Conservation (phyloP, 2,888 invertebrate genomes). For the Diarsia rubi region DNA sequence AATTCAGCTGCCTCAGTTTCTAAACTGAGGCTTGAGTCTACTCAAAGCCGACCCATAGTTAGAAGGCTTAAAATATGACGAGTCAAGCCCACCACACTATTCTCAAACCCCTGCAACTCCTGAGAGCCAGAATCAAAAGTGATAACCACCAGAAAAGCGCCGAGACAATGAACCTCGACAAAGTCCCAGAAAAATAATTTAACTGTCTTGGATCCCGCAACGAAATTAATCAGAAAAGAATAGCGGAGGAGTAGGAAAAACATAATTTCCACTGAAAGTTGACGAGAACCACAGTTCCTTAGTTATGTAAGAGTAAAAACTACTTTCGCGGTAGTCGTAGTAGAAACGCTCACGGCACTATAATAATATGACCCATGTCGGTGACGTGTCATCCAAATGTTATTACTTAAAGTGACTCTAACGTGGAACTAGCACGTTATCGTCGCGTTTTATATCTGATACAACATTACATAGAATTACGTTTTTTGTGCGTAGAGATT, state of each 20-base stretch:
- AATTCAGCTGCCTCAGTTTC: neutral
- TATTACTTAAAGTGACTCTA: constrained; percentile 67
- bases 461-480: constrained; percentile 18
- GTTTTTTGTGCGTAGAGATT: constrained; percentile 1
- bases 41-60: neutral
- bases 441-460: constrained; percentile 45
- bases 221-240: too few species aligned
- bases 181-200: too few species aligned
- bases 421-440: constrained; percentile 45
- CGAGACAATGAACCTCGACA: too few species aligned
- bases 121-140: too few species aligned
- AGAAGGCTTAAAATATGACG: neutral
- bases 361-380: constrained; percentile 77
- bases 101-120: too few species aligned
- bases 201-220: too few species aligned
- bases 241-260: too few species aligned
- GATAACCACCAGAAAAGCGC: too few species aligned
- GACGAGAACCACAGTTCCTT: neutral
- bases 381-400: constrained; percentile 73
- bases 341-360: constrained; percentile 67
- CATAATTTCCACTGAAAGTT: neutral
- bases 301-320: neutral
- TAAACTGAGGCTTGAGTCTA: too few species aligned
- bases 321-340: constrained; percentile 15
- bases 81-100: too few species aligned